Base-by-base conservation (phyloP, 37 sponge, comb jelly and placozoan genomes). In the Petrosia ficiformis region DNA sequence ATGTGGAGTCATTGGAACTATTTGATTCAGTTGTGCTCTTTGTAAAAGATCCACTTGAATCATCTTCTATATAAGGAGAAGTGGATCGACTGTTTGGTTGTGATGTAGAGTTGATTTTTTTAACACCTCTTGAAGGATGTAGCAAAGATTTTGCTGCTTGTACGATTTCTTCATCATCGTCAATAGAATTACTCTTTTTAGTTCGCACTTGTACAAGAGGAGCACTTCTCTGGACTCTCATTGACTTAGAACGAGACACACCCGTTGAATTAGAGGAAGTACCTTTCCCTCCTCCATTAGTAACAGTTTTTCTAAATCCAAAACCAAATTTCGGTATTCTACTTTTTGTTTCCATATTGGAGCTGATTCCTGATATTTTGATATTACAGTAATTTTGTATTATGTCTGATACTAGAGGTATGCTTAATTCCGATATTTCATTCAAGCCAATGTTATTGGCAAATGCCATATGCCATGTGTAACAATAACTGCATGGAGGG, bases 321-420 rank as follows among this genome's bases (percentile, higher is more conserved):
- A 38, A 70, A 70, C 71, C 71, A 42, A 72, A 72, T 24, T 72
- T 72, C 5, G 73, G 73, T 4, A 72, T 72, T 28, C 73, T 44
- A 72, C 70, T 69, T 38, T 40, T n/a, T n/a, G n/a, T n/a, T 64
- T 29, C 5, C 31, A 6, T 64, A 11, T 8, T 64, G 0, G 21
- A 35, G 65, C 11, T 14, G 32, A 34, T 11, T 64, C 33, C 35
- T 2, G 4, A 31, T 28, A 28, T 3, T 4, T 28, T 4, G 63
- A 31, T n/a, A n/a, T n/a, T n/a, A n/a, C n/a, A n/a, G n/a, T n/a
- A n/a, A n/a, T n/a, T n/a, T n/a, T n/a, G n/a, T n/a, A n/a, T n/a
- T n/a, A n/a, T n/a, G n/a, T n/a, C n/a, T n/a, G n/a, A n/a, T n/a
- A n/a, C n/a, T n/a, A n/a, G n/a, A n/a, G n/a, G n/a, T n/a, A n/a